Evolutionary conservation across 2,113 vertebrate species (phyloP).

Genomic region (Charina bottae): DNA sequence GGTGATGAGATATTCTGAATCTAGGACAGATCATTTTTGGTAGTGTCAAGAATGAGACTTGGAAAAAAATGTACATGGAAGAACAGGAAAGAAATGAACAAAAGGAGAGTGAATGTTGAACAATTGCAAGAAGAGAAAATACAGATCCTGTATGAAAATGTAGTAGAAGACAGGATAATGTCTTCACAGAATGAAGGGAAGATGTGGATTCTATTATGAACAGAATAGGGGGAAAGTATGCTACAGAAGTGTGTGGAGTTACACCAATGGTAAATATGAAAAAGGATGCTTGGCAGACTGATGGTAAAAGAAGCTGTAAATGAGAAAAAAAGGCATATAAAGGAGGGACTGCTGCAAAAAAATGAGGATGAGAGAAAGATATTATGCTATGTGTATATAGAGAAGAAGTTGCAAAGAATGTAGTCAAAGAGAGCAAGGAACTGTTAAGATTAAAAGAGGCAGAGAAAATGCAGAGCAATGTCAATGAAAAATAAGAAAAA

Average conservation of each 20-base stretch:
- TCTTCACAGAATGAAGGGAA: background rate
- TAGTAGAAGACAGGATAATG: background rate
- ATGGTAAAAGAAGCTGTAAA: background rate
- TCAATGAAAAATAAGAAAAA: background rate
- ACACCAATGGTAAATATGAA: background rate
- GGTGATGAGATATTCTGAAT: background rate
- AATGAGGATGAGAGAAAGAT: background rate
- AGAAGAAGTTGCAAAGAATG: background rate
- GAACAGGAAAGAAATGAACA: background rate
- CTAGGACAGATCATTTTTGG: background rate
- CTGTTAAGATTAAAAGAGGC: background rate
- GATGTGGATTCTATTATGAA: background rate
- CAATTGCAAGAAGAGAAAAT: background rate
- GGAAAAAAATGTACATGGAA: background rate
- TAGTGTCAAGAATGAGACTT: background rate
- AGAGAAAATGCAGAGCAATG: background rate
- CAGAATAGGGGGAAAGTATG: background rate
- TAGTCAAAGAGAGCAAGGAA: background rate
- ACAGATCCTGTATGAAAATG: background rate
- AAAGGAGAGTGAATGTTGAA: background rate
- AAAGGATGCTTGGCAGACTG: background rate
- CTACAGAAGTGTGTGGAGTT: background rate
- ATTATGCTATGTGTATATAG: background rate
- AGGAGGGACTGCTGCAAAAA: background rate
- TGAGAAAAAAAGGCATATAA: background rate